Conservation (phyloP, 2,888 invertebrate species). For the Diaprepes abbreviatus region DNA sequence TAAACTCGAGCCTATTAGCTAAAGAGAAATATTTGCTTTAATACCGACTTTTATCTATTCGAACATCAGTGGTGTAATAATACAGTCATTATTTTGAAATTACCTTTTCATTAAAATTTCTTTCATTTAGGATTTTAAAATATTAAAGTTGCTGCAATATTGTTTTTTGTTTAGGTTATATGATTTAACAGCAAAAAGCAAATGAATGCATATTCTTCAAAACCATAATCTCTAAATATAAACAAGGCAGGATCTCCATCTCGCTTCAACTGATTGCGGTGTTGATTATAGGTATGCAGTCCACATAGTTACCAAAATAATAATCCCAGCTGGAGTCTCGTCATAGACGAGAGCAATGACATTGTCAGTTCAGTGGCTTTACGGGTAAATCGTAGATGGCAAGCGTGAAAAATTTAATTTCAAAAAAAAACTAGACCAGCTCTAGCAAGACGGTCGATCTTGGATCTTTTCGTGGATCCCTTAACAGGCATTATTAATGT, state of each 20-base stretch:
- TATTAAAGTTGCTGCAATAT: no score
- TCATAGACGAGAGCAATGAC: conserved; percentile 64
- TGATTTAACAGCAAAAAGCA: no score
- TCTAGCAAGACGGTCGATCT: conserved; percentile 38
- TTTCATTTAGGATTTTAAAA: no score
- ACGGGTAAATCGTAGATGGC: conserved; percentile 56
- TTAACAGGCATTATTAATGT: neutral
- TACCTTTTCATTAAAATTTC: no score
- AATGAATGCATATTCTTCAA: neutral
- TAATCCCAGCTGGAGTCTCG: conserved; percentile 44
- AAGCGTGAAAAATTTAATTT: conserved; percentile 50
- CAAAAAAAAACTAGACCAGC: conserved; percentile 50
- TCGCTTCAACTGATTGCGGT: conserved; percentile 3
- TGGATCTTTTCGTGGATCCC: conserved; percentile 25
- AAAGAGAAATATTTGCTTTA: no score
- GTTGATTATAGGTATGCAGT: conserved; percentile 56
- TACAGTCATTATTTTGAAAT: no score
- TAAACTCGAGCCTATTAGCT: no score
- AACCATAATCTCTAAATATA: neutral
- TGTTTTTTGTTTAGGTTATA: no score
- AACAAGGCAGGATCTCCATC: neutral
- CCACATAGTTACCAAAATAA: conserved; percentile 63
- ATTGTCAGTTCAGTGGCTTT: conserved; percentile 50
- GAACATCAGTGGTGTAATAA: no score
- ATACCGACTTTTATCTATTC: no score